A percentile compares a stretch with the other conserved stretches of the same genome.
These are phyloP conservation scores for Percopsis transmontana DNA, from an alignment of 2,113 vertebrate species.

Conservation along the genomic window DNA sequence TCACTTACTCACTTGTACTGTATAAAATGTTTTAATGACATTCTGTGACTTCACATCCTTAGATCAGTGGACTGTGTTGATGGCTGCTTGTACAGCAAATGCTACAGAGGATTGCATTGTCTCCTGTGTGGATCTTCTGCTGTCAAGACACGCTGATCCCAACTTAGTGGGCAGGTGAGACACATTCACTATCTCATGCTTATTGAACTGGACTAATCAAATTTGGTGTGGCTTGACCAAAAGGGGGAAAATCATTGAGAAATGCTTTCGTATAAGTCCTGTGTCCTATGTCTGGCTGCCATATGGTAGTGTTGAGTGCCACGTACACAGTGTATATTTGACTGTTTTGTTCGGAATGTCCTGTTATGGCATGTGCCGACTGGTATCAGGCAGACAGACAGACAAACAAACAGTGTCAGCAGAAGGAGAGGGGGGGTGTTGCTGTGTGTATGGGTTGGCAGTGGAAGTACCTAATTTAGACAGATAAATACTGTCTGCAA, in stretches of 20 bases:
- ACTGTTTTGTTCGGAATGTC: constrained; percentile 65
- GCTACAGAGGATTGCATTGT: constrained; percentile 83
- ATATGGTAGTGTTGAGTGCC: constrained; percentile 61
- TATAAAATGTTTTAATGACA: neutral
- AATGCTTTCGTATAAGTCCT: constrained; percentile 22
- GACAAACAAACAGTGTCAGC: constrained; percentile 42
- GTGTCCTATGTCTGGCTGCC: constrained; percentile 57
- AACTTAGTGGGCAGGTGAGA: constrained; percentile 87
- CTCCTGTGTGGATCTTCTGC: constrained; percentile 88
- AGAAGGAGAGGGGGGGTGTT: constrained; percentile 15
- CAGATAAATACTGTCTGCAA: too few relatives aligned
- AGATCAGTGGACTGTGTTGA: constrained; percentile 88
- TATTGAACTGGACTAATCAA: constrained; percentile 7
- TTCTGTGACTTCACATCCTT: constrained; percentile 7
- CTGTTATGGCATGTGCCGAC: constrained; percentile 68
- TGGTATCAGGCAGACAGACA: constrained; percentile 63
- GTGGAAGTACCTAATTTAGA: constrained; percentile 1
- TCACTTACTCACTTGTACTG: too few relatives aligned
- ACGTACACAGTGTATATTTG: constrained; percentile 55
- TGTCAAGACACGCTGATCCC: constrained; percentile 90
- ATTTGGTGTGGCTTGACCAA: neutral
- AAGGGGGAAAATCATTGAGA: neutral
- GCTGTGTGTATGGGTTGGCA: neutral
- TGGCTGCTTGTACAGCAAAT: constrained; percentile 85
- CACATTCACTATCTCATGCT: neutral